These are phyloP conservation scores for Thripadectes ignobilis DNA, from an alignment of 2,797 vertebrate species.

Conservation along the genomic window DNA sequence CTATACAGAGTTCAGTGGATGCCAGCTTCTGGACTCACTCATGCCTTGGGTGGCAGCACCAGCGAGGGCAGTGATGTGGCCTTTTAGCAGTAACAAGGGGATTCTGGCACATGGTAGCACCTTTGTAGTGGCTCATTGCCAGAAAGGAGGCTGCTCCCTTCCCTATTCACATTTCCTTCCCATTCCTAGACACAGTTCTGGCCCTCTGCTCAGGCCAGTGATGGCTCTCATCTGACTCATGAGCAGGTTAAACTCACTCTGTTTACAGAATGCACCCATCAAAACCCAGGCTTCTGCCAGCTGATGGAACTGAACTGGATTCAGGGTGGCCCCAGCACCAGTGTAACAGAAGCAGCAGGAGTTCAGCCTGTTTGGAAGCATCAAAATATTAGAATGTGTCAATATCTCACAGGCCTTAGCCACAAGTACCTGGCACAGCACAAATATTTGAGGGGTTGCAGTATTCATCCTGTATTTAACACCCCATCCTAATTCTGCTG, in stretches of 20 bases:
- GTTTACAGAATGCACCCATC: neutral
- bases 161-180: neutral
- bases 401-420: neutral
- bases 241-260: neutral
- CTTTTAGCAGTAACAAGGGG: neutral
- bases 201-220: neutral
- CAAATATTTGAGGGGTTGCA: neutral
- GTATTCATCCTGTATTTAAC: neutral
- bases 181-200: neutral
- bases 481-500: neutral
- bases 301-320: neutral
- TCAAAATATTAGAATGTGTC: neutral
- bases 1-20: neutral
- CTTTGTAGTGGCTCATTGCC: neutral
- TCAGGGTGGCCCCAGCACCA: neutral
- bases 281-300: neutral
- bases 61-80: accelerated
- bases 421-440: neutral
- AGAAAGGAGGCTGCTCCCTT: neutral
- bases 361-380: neutral
- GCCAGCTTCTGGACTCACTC: neutral
- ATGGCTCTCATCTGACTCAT: accelerated
- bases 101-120: neutral
- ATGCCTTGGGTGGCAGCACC: neutral
- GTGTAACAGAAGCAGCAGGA: neutral